Evolutionary conservation across 2,888 invertebrate species (phyloP), one percentile per base, ranked within the genome.

Genomic region (Synanthedon myopaeformis): DNA sequence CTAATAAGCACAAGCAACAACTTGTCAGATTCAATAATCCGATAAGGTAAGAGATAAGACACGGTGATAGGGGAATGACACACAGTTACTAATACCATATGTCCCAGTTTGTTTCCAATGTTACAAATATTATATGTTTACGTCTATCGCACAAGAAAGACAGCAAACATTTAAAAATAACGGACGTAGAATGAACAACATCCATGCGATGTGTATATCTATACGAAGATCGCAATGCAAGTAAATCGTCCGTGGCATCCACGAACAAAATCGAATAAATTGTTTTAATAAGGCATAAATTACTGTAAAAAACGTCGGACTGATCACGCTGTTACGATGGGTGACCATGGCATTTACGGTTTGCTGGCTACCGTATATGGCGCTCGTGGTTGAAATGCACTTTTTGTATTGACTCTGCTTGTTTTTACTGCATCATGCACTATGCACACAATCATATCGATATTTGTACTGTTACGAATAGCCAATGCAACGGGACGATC

Each of bases 301-400:
- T 74, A 72, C 67, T 59, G 63, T 60, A 70, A 78, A 82, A 82
- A 76, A 76, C 28, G 71, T 69, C 63, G 69, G 62, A 58, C 61
- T 69, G 77, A 81, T 77, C 78, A 72, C 72, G 76, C 70, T 72
- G 85, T 83, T 76, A 79, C 86, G 74, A 78, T 82, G 80, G 80
- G 62, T 84, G 85, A 72, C 79, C 85, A 75, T 87, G 87, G 86
- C 83, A 87, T 87, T 87, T 86, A 87, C 86, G 87, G 77, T 79
- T 74, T 70, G 79, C 67, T 82, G 78, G 58, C 58, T 66, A 62
- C 79, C 76, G 59, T 78, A 78, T 74, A 82, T 76, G 79, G 76
- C 64, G 61, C 56, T 58, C 52, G 67, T 67, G 66, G 69, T 63
- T 74, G 66, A 71, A 74, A 75, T 80, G 76, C 76, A 70, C 73